Percentiles rank a stretch among this genome's conserved stretches.
Conservation (phyloP, 1,140 invertebrate species). For the Neodiprion lecontei region DNA sequence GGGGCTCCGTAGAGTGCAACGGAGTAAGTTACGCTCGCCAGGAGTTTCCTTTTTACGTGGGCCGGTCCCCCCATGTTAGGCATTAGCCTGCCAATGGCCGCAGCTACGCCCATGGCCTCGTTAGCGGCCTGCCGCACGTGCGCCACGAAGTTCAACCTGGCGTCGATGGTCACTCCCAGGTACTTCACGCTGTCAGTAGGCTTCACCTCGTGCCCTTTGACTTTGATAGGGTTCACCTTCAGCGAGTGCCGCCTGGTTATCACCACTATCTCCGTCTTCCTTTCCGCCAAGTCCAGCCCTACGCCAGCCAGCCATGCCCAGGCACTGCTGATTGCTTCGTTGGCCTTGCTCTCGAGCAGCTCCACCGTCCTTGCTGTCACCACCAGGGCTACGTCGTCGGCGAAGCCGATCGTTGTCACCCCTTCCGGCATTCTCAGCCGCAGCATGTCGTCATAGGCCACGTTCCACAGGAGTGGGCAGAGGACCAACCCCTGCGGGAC, state of each 20-base stretch:
- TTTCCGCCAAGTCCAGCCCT: constrained; percentile 27
- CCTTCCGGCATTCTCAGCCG: too few species aligned
- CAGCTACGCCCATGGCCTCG: too few species aligned
- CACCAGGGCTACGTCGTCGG: too few species aligned
- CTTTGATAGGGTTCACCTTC: not conserved
- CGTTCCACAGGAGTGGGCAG: constrained; percentile 24
- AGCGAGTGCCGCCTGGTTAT: constrained; percentile 20
- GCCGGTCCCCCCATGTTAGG: too few species aligned
- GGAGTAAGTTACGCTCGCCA: not conserved
- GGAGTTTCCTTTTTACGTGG: not conserved
- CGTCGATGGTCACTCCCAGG: constrained; percentile 24
- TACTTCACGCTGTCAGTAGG: constrained; percentile 16
- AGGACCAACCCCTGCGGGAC: constrained; percentile 24
- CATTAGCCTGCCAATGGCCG: too few species aligned
- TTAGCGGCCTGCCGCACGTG: too few species aligned
- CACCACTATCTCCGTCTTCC: constrained; percentile 28
- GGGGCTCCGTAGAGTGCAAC: too few species aligned
- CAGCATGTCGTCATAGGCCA: too few species aligned
- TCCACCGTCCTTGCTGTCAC: too few species aligned
- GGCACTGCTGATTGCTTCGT: not conserved
- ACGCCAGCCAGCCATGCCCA: constrained; percentile 14
- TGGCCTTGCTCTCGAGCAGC: too few species aligned
- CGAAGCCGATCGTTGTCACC: too few species aligned
- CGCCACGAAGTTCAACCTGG: too few species aligned
- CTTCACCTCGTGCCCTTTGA: not conserved